Evolutionary conservation across 1,140 invertebrate genomes (phyloP).

Genomic region (Heliconius himera): DNA sequence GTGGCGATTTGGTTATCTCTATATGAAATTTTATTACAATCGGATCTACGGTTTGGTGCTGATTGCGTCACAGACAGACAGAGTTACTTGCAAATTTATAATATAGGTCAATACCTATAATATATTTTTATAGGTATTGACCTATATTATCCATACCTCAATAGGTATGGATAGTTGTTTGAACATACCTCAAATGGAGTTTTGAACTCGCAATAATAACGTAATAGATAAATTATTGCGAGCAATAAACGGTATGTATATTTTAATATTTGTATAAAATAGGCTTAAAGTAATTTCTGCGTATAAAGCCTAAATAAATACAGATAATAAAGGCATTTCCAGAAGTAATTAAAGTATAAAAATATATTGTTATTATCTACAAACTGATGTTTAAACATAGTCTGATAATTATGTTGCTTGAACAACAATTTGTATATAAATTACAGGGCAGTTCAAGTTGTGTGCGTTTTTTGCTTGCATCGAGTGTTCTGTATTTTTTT

Average conservation of each 20-base stretch:
- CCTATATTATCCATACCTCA: too few species aligned
- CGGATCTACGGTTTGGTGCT: too few species aligned
- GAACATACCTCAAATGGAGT: too few species aligned
- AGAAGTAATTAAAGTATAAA: not conserved
- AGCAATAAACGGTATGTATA: not conserved
- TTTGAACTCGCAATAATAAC: too few species aligned
- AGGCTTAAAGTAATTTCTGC: not conserved
- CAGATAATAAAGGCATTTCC: constrained; percentile 2
- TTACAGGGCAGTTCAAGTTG: not conserved
- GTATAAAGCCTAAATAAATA: not conserved
- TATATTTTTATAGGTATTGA: too few species aligned
- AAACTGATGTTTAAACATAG: not conserved
- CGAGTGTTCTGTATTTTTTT: too few species aligned
- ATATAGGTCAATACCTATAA: too few species aligned
- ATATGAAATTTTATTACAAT: too few species aligned
- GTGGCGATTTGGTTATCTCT: too few species aligned
- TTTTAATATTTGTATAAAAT: not conserved
- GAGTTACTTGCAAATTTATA: too few species aligned
- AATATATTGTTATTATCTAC: not conserved
- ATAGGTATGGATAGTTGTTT: too few species aligned
- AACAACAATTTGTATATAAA: not conserved
- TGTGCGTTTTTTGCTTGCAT: not conserved
- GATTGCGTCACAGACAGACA: too few species aligned
- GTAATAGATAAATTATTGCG: not conserved
- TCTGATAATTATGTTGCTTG: not conserved